These are phyloP conservation scores for Enteromius paludinosus DNA, from an alignment of 2,797 vertebrate species.

Conservation along the genomic window DNA sequence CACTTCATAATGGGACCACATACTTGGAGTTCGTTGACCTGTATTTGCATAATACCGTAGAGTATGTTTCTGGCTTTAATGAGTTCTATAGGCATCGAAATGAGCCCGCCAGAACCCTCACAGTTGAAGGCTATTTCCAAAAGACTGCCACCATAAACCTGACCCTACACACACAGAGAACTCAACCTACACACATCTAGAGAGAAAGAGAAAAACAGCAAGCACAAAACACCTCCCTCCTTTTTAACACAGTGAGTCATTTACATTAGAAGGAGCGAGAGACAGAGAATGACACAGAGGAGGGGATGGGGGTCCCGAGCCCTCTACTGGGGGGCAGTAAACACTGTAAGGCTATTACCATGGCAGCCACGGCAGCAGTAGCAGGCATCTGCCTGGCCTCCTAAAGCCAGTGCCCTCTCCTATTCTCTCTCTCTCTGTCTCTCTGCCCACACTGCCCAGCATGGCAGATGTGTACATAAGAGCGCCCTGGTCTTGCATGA, in stretches of 20 bases:
- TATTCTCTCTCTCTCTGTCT: slow-evolving; percentile 48
- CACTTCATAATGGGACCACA: not conserved
- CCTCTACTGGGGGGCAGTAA: slow-evolving; percentile 74
- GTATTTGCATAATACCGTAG: not conserved
- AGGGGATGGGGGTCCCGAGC: slow-evolving; percentile 59
- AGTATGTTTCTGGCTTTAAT: not conserved
- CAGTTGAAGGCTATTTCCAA: slow-evolving; percentile 31
- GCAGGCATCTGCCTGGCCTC: slow-evolving; percentile 73
- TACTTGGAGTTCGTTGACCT: not conserved
- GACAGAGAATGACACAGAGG: slow-evolving; percentile 61
- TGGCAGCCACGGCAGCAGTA: slow-evolving; percentile 74
- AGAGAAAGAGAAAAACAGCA: slow-evolving; percentile 55
- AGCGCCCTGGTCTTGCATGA: slow-evolving; percentile 71
- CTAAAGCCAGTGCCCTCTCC: slow-evolving; percentile 66
- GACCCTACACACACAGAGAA: slow-evolving; percentile 49
- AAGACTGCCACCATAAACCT: slow-evolving; percentile 44
- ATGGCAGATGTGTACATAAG: slow-evolving; percentile 80
- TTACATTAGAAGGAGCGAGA: slow-evolving; percentile 80
- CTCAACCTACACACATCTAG: slow-evolving; percentile 41
- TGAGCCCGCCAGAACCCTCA: slow-evolving; percentile 64
- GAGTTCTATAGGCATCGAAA: slow-evolving; percentile 9
- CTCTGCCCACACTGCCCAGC: slow-evolving; percentile 68
- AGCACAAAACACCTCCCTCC: slow-evolving; percentile 67
- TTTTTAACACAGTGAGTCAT: slow-evolving; percentile 68
- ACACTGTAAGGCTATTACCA: slow-evolving; percentile 81